Evolutionary conservation across 2,797 vertebrate genomes (phyloP), one percentile per base, ranked within the genome.

Genomic region (Furcifer pardalis): DNA sequence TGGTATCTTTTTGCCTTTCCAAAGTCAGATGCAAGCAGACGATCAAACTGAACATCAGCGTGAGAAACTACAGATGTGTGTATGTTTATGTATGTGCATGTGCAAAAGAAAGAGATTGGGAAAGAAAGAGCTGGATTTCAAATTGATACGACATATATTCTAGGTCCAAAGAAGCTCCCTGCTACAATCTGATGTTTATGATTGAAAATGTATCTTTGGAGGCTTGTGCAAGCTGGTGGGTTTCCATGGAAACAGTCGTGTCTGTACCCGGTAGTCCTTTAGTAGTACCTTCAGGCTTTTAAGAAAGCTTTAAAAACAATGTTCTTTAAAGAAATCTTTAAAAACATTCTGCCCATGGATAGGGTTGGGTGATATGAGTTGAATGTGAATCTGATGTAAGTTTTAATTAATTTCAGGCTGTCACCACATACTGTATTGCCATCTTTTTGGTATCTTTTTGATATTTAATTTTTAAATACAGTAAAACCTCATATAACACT

Each of bases 241-340:
- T 94, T 92, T 84, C 90, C 86, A 92, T 94, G 88, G 92, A 90
- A 93, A 94, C 91, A 84, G 89, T 77, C 37, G 75, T 88, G 88
- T 89, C 85, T 85, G 88, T 27, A 0, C 88, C 87, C 63, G 69
- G 65, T 85, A 79, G 86, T 84, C 9, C 0, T 56, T 87, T 85
- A 84, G 87, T 84, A 85, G n/a, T n/a, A n/a, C n/a, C n/a, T n/a
- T n/a, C n/a, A n/a, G n/a, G n/a, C n/a, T n/a, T n/a, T n/a, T n/a
- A n/a, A n/a, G n/a, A n/a, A n/a, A n/a, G n/a, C n/a, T n/a, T n/a
- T n/a, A n/a, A n/a, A n/a, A n/a, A n/a, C n/a, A n/a, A n/a, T n/a
- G n/a, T n/a, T n/a, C n/a, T n/a, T n/a, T n/a, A n/a, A n/a, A n/a
- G n/a, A n/a, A n/a, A n/a, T n/a, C n/a, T n/a, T n/a, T n/a, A n/a